A percentile compares a stretch with the other conserved stretches of the same genome.
These are phyloP conservation scores for Taxidea taxus DNA, from an alignment of 2,113 vertebrate species.

Conservation along the genomic window DNA sequence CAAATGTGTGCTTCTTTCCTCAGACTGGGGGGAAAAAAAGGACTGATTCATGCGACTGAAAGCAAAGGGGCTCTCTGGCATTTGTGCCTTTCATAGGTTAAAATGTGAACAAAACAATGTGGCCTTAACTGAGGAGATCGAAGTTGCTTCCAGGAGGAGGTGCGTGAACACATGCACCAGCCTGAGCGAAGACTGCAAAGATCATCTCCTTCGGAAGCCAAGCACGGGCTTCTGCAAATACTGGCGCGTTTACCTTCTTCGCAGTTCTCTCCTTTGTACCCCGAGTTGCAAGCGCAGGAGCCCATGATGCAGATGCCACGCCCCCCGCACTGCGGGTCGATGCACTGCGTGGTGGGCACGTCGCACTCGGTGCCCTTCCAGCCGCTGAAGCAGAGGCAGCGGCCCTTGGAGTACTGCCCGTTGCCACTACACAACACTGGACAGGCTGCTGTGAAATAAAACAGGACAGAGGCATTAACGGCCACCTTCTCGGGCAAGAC, in stretches of 20 bases:
- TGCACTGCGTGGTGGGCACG: conserved; percentile 91
- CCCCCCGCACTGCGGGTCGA: conserved; percentile 93
- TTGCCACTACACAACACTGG: conserved; percentile 96
- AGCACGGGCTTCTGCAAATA: conserved; percentile 38
- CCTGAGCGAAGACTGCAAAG: not conserved
- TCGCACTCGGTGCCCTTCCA: conserved; percentile 99
- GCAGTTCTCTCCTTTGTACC: conserved; percentile 95
- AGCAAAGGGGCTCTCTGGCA: not conserved
- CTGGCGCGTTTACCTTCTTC: conserved; percentile 91
- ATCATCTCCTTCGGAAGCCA: not conserved
- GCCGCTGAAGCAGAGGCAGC: conserved; percentile 97
- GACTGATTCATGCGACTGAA: not conserved
- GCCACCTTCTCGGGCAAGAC: not conserved
- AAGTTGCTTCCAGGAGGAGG: not conserved
- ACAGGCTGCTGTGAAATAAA: conserved; percentile 91
- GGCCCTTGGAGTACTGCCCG: conserved; percentile 97
- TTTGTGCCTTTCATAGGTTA: not conserved
- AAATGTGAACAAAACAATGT: not conserved
- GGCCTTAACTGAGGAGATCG: not conserved
- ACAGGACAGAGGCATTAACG: conserved; percentile 61
- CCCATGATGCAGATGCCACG: conserved; percentile 96
- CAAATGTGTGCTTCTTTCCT: not conserved
- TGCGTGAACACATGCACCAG: not conserved
- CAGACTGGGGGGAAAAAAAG: not conserved
- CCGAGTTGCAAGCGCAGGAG: conserved; percentile 94